phyloP scores from a whole-genome alignment of 2,797 vertebrate genomes.

The Echiichthys vipera region DNA sequence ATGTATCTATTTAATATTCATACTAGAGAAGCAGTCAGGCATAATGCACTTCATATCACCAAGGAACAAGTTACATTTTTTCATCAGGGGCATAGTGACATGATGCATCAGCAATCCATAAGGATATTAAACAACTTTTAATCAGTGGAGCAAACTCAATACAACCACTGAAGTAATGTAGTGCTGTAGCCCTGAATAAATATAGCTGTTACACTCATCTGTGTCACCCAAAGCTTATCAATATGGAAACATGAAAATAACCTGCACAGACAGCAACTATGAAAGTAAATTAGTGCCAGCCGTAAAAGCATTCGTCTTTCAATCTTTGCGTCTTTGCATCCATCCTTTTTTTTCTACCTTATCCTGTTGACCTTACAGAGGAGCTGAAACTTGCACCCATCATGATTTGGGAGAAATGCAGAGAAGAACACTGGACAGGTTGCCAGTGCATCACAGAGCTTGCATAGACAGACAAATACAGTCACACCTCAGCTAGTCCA shows the following conservation, averaged over 20 bases:
- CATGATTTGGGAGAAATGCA: neutral
- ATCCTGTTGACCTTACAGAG: slow-evolving; percentile 1
- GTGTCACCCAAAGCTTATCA: slow-evolving; percentile 19
- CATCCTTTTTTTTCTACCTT: neutral
- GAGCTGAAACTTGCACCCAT: neutral
- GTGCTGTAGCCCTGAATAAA: slow-evolving; percentile 29
- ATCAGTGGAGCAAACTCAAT: slow-evolving; percentile 12
- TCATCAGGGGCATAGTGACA: neutral
- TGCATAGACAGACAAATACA: neutral
- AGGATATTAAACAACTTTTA: slow-evolving; percentile 25
- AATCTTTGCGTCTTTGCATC: too few relatives aligned
- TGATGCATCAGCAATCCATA: slow-evolving; percentile 32
- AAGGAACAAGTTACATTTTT: slow-evolving; percentile 12
- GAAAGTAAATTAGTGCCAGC: slow-evolving; percentile 28
- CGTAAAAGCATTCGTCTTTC: too few relatives aligned
- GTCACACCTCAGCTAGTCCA: neutral
- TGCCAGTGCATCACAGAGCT: slow-evolving; percentile 6
- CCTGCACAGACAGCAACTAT: slow-evolving; percentile 32
- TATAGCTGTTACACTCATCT: slow-evolving; percentile 23
- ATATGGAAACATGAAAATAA: slow-evolving; percentile 27
- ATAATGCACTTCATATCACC: slow-evolving; percentile 20
- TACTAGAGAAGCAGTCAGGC: neutral
- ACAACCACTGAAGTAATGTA: slow-evolving; percentile 9
- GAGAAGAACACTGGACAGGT: neutral
- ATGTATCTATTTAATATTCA: slow-evolving; percentile 15